Percentiles rank a stretch among this genome's conserved stretches.
These are phyloP conservation scores for Macrobrachium nipponense DNA, from an alignment of 1,140 invertebrate species.

Conservation along the genomic window DNA sequence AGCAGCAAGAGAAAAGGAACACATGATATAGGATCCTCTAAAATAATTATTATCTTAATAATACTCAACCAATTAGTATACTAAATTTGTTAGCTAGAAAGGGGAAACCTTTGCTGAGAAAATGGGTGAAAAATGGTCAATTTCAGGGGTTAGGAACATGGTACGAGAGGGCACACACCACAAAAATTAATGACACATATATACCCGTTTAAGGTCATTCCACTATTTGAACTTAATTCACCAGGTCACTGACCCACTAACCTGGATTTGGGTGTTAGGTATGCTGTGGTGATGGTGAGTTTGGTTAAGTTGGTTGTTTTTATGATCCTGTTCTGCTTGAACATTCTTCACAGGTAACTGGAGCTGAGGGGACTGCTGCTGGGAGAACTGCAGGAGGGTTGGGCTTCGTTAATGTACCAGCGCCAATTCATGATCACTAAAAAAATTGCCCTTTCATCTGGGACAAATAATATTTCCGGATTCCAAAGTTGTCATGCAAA, in stretches of 20 bases:
- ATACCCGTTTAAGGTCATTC: neutral
- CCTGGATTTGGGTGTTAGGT: conserved; percentile 31
- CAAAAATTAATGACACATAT: neutral
- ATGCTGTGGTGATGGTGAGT: conserved; percentile 37
- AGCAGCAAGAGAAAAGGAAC: neutral
- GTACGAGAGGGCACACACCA: neutral
- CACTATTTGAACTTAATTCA: too few species aligned
- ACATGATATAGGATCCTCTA: neutral
- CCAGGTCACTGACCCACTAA: conserved; percentile 13
- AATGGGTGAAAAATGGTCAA: neutral
- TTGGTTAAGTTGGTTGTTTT: conserved; percentile 54
- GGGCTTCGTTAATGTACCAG: conserved; percentile 3
- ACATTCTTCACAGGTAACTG: conserved; percentile 29
- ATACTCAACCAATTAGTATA: too few species aligned
- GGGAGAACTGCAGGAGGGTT: conserved; percentile 36
- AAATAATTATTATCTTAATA: too few species aligned
- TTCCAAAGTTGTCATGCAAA: too few species aligned
- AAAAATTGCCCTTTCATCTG: too few species aligned
- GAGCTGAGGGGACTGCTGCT: conserved; percentile 44
- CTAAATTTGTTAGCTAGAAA: neutral
- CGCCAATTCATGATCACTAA: too few species aligned
- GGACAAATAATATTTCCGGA: too few species aligned
- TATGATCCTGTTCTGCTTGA: conserved; percentile 49
- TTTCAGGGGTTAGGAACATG: neutral
- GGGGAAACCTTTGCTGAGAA: neutral